Conservation (phyloP, 2,113 vertebrate genomes). For the Canis aureus region DNA sequence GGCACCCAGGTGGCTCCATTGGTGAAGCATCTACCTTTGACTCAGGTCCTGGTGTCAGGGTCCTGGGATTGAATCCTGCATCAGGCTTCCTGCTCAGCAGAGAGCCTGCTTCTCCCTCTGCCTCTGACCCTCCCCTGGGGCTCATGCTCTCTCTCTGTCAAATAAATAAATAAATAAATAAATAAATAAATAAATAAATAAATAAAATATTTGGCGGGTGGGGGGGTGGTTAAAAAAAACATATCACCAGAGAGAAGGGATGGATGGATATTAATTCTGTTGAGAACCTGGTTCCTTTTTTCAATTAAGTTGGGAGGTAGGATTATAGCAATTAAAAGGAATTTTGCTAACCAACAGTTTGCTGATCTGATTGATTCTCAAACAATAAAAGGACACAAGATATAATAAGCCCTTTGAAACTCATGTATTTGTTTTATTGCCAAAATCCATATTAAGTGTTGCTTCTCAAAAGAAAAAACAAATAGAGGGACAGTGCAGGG, state of each 20-base stretch:
- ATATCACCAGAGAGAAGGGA: not conserved
- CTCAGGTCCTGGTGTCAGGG: no score
- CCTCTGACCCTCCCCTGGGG: no score
- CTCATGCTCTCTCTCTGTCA: no score
- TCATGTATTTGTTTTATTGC: not conserved
- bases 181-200: no score
- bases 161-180: no score
- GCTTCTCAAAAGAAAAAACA: not conserved
- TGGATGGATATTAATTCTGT: not conserved
- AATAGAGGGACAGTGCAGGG: not conserved
- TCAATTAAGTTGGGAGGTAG: not conserved
- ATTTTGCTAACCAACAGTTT: not conserved
- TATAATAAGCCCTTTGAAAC: not conserved
- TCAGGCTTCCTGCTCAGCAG: no score
- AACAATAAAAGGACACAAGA: not conserved
- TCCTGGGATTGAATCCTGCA: no score
- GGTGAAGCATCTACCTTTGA: no score
- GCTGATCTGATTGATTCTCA: not conserved
- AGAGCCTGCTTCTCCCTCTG: no score
- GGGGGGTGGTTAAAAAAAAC: no score
- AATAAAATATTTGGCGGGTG: no score
- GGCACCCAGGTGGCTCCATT: no score
- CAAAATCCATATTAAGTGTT: slow-evolving; percentile 27
- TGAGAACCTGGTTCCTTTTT: not conserved
- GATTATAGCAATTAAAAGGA: not conserved